These are phyloP conservation scores for Campopleginae sp. DNA, from an alignment of 2,888 invertebrate species.

Conservation along the genomic window DNA sequence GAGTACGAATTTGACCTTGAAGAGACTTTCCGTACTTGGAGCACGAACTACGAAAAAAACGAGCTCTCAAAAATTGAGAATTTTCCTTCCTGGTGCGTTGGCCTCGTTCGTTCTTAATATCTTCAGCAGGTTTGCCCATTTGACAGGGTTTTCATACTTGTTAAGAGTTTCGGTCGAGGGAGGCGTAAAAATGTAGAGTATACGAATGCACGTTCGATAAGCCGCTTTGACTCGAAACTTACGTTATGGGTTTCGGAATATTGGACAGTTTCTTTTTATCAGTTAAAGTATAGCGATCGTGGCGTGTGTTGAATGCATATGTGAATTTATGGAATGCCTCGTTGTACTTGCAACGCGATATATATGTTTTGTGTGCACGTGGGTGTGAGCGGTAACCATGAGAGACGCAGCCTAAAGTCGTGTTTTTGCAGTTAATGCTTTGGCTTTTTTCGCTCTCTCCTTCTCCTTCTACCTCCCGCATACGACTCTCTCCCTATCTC, in stretches of 20 bases:
- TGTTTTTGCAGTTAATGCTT: slow-evolving; percentile 60
- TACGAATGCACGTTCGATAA: background rate
- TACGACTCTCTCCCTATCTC: slow-evolving; percentile 27
- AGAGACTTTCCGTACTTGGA: no score
- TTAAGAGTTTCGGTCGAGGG: background rate
- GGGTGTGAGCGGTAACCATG: slow-evolving; percentile 34
- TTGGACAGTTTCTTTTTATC: slow-evolving; percentile 42
- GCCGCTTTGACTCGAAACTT: background rate
- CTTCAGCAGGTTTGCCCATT: background rate
- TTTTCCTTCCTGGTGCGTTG: background rate
- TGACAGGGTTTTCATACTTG: background rate
- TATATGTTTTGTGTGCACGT: background rate
- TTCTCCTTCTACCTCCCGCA: slow-evolving; percentile 20
- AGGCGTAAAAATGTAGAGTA: background rate
- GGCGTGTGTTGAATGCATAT: slow-evolving; percentile 8
- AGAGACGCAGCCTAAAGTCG: slow-evolving; percentile 42
- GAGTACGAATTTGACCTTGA: no score
- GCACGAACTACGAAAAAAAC: no score
- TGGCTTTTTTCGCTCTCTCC: slow-evolving; percentile 32
- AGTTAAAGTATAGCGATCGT: background rate
- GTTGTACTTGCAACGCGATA: slow-evolving; percentile 14
- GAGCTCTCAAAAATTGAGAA: no score
- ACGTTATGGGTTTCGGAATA: slow-evolving; percentile 1
- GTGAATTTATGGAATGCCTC: slow-evolving; percentile 35
- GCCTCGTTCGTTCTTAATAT: background rate